phyloP scores from a whole-genome alignment of 1,140 invertebrate species.

The Yoshiicerus persimilis region DNA sequence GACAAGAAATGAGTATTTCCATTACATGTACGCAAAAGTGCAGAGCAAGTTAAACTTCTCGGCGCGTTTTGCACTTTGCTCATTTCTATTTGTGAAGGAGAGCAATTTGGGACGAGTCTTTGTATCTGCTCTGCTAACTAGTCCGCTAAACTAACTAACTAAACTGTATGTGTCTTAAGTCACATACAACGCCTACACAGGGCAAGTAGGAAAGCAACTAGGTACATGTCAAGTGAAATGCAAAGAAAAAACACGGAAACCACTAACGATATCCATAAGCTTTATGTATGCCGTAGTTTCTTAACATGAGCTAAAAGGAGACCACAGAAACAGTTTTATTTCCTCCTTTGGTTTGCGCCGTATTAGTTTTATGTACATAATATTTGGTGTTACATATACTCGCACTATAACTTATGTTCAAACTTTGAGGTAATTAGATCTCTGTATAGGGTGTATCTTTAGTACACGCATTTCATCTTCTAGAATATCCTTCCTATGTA shows the following conservation, averaged over 20 bases:
- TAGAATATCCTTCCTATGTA: no score
- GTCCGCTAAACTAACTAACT: background rate
- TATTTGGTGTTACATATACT: no score
- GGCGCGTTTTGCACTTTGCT: background rate
- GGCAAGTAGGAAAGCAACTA: background rate
- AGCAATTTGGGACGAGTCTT: background rate
- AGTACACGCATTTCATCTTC: no score
- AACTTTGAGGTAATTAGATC: background rate
- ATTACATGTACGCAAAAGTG: background rate
- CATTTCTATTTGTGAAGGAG: background rate
- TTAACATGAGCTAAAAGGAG: background rate
- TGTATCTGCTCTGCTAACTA: background rate
- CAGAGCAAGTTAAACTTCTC: conserved; percentile 4
- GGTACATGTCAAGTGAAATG: background rate
- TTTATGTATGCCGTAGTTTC: background rate
- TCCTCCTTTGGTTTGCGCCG: background rate
- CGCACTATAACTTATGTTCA: no score
- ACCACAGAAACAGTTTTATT: background rate
- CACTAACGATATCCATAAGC: background rate
- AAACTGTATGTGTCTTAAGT: background rate
- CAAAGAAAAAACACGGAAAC: background rate
- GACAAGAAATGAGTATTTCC: conserved; percentile 20
- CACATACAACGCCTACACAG: background rate
- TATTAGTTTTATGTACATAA: background rate
- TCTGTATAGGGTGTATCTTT: no score